Percentiles rank a stretch among this genome's conserved stretches.
Conservation (phyloP, 2,113 vertebrate genomes). For the Mixornis gularis region DNA sequence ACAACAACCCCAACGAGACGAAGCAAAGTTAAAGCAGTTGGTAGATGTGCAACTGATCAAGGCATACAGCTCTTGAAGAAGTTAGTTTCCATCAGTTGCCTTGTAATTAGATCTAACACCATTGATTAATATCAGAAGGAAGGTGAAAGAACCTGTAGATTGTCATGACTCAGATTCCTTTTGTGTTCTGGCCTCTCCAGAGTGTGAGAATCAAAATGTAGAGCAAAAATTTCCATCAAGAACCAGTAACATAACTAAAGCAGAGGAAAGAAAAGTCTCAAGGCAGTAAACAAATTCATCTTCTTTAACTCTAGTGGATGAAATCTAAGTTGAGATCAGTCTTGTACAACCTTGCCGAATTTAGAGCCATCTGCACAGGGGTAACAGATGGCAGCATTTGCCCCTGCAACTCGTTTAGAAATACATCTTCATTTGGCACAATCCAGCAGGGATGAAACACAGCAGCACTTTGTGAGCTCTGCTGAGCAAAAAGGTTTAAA, state of each 20-base stretch:
- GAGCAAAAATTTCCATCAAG: not conserved
- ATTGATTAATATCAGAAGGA: not conserved
- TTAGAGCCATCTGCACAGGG: not conserved
- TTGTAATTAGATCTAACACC: not conserved
- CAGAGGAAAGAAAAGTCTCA: not conserved
- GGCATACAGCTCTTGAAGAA: not conserved
- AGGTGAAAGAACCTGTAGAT: not conserved
- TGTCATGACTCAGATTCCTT: not conserved
- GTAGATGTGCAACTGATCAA: not conserved
- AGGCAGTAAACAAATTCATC: slow-evolving; percentile 2
- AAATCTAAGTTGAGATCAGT: slow-evolving; percentile 2
- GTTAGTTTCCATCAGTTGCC: not conserved
- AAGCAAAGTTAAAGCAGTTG: not conserved
- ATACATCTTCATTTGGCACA: slow-evolving; percentile 36
- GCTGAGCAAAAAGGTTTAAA: slow-evolving; percentile 59
- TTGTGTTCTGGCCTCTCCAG: not conserved
- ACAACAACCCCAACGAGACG: not conserved
- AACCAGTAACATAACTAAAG: not conserved
- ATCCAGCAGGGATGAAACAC: slow-evolving; percentile 11
- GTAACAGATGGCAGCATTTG: slow-evolving; percentile 34
- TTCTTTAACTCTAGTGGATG: not conserved
- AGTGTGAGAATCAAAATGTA: not conserved
- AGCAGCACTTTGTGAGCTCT: slow-evolving; percentile 37
- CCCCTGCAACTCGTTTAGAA: slow-evolving; percentile 8
- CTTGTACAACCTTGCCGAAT: not conserved